phyloP scores from a whole-genome alignment of 2,888 invertebrate genomes.

The Cistogaster globosa region DNA sequence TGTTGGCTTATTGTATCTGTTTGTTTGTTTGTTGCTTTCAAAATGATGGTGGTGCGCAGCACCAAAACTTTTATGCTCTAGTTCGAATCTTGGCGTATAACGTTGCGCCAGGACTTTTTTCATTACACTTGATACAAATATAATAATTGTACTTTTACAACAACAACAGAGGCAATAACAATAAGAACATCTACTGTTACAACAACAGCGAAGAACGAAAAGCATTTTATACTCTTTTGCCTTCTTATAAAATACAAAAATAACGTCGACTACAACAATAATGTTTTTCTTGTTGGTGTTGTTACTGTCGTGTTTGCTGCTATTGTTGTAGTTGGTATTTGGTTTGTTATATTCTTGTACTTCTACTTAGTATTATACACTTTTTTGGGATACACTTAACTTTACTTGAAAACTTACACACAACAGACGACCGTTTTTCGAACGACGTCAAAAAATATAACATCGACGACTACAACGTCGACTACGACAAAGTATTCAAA shows the following conservation, averaged over 20 bases:
- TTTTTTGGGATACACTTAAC: slow-evolving; percentile 70
- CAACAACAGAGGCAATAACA: slow-evolving; percentile 67
- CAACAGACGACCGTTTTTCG: slow-evolving; percentile 67
- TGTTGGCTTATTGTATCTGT: slow-evolving; percentile 41
- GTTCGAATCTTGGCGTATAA: slow-evolving; percentile 75
- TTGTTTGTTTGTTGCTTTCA: slow-evolving; percentile 53
- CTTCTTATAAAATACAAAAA: slow-evolving; percentile 62
- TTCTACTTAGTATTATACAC: slow-evolving; percentile 65
- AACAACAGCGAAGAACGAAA: slow-evolving; percentile 56
- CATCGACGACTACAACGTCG: slow-evolving; percentile 65
- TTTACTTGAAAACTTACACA: slow-evolving; percentile 70
- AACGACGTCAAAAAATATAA: slow-evolving; percentile 66
- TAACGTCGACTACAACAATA: slow-evolving; percentile 30
- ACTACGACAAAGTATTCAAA: slow-evolving; percentile 70
- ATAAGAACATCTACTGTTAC: slow-evolving; percentile 70
- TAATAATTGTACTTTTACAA: slow-evolving; percentile 68
- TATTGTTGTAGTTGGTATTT: slow-evolving; percentile 50
- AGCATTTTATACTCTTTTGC: slow-evolving; percentile 62
- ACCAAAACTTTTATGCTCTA: slow-evolving; percentile 74
- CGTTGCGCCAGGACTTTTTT: slow-evolving; percentile 75
- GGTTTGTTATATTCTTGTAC: slow-evolving; percentile 61
- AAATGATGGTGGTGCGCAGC: slow-evolving; percentile 70
- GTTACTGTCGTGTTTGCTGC: slow-evolving; percentile 17
- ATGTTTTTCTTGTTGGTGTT: slow-evolving; percentile 14
- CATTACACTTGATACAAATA: slow-evolving; percentile 63